Evolutionary conservation across 2,113 vertebrate genomes (phyloP).

Genomic region (Setophaga petechia): DNA sequence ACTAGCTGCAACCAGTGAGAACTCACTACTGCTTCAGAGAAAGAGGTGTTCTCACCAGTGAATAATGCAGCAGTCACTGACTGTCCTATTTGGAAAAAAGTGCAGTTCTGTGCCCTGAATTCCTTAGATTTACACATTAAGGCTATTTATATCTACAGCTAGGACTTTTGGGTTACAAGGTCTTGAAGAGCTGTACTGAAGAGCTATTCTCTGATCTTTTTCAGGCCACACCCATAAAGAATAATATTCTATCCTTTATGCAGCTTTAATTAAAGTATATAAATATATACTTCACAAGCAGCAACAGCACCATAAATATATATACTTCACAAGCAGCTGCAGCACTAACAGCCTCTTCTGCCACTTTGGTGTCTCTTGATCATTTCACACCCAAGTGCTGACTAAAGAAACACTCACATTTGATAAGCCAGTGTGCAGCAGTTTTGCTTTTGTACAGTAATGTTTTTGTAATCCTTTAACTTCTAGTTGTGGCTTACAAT

Average conservation of each 20-base stretch:
- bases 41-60: neutral
- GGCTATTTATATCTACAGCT: neutral
- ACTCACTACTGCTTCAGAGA: neutral
- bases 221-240: neutral
- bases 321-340: neutral
- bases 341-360: neutral
- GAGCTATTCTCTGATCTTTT: neutral
- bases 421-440: neutral
- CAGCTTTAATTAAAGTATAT: neutral
- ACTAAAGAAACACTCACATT: neutral
- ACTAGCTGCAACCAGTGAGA: neutral
- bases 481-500: neutral
- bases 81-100: fast-evolving
- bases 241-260: neutral
- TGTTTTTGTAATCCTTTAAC: neutral
- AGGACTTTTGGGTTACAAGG: neutral
- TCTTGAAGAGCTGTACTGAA: neutral
- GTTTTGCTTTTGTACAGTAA: neutral
- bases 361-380: neutral
- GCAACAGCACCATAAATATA: neutral
- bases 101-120: neutral
- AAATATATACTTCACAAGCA: neutral
- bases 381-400: neutral
- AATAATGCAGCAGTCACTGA: neutral
- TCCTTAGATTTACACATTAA: neutral